Conservation (phyloP, 2,888 invertebrate genomes). For the Arctia plantaginis region DNA sequence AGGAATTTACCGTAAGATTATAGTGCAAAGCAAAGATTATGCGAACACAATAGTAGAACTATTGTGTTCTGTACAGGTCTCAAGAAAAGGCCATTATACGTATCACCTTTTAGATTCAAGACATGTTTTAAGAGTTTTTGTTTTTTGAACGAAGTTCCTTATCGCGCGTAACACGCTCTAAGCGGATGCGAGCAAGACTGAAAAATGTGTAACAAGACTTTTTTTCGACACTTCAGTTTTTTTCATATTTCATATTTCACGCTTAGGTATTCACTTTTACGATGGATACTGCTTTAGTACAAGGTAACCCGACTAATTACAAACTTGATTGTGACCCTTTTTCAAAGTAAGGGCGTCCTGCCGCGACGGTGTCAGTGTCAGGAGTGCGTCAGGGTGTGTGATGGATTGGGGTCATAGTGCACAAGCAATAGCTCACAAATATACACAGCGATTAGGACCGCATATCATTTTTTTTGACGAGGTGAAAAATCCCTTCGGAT, state of each 20-base stretch:
- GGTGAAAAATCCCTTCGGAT: too few species aligned
- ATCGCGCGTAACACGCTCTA: too few species aligned
- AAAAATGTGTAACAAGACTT: too few species aligned
- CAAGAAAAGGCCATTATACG: not conserved
- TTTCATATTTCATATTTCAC: too few species aligned
- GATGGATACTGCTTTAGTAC: too few species aligned
- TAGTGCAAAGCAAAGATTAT: constrained; percentile 17
- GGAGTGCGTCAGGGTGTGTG: not conserved
- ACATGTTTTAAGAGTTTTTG: not conserved
- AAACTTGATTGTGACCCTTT: not conserved
- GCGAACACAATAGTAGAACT: constrained; percentile 13
- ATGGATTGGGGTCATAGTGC: not conserved
- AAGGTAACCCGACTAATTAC: not conserved
- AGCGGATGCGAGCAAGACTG: too few species aligned
- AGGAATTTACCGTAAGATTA: constrained; percentile 18
- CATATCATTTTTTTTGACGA: too few species aligned
- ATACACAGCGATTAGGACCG: too few species aligned
- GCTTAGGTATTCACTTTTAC: not conserved
- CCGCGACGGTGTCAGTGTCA: not conserved
- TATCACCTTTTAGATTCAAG: not conserved
- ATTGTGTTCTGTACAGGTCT: constrained; percentile 8
- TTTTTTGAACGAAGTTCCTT: not conserved
- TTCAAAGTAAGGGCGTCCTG: not conserved
- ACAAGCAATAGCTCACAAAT: too few species aligned
- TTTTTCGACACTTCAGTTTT: too few species aligned